These are phyloP conservation scores for Bradypodion pumilum DNA, from an alignment of 2,797 vertebrate species.

Conservation along the genomic window DNA sequence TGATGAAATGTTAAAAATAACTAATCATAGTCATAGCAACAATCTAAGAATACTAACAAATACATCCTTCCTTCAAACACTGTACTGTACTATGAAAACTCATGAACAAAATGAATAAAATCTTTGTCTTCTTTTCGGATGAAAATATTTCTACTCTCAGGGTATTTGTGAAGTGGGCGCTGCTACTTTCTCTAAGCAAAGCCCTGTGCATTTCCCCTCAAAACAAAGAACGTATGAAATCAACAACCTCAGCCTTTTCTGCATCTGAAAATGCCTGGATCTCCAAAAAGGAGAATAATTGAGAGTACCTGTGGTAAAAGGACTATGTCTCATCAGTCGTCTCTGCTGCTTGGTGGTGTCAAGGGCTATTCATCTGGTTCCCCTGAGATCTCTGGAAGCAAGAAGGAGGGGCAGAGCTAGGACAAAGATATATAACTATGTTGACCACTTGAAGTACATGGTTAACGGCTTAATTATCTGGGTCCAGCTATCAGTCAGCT, in stretches of 20 bases:
- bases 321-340: slow-evolving; percentile 75
- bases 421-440: slow-evolving; percentile 75
- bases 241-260: slow-evolving; percentile 55
- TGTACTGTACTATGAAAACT: not conserved
- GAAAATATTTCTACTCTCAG: slow-evolving; percentile 5
- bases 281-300: slow-evolving; percentile 66
- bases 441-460: slow-evolving; percentile 78
- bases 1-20: not conserved
- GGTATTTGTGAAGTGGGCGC: not conserved
- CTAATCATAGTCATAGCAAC: not conserved
- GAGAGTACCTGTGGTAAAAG: slow-evolving; percentile 71
- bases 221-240: slow-evolving; percentile 48
- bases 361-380: slow-evolving; percentile 78
- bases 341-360: slow-evolving; percentile 73
- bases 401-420: slow-evolving; percentile 70
- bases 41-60: not conserved
- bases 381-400: slow-evolving; percentile 73
- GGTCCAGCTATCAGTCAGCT: slow-evolving; percentile 76
- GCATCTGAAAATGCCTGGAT: slow-evolving; percentile 61
- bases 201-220: slow-evolving; percentile 46
- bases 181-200: slow-evolving; percentile 40
- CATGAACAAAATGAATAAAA: not conserved
- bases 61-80: not conserved
- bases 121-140: slow-evolving; percentile 26
- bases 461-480: slow-evolving; percentile 83